Evolutionary conservation across 2,888 invertebrate species (phyloP), one percentile per base, ranked within the genome.

Genomic region (Chrysomela aeneicollis): DNA sequence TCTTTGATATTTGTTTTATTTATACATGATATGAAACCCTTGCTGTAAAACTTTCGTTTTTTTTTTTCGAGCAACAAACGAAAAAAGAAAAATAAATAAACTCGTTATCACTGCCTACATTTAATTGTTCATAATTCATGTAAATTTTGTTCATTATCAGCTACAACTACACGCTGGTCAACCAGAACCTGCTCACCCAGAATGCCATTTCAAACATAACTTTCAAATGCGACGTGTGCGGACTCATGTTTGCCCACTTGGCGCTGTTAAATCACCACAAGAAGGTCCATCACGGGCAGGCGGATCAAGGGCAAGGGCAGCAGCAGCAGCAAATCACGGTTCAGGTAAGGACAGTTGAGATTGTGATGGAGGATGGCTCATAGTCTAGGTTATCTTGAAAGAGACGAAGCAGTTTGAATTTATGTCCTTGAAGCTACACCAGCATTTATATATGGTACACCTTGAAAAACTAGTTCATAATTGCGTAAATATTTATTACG

Each of bases 201-300:
- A 91, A 90, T 76, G 88, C 90, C 62, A 90, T 91, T 78, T 89
- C 92, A 15, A 93, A 92, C 78, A 92, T 93, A 22, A 92, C 92
- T 73, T 94, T 93, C 81, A 94, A 94, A 83, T 94, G 94, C 82
- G 94, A 94, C 82, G 91, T 93, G 8, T 94, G 94, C 78, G 93
- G 93, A 50, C 84, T 93, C 66, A 93, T 93, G 86, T 94, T 94
- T 81, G 91, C 92, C 0, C 93, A 94, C 79, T 86, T 93, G 69
- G 89, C 92, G 52, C 82, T 93, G 63, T 83, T 94, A n/a, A 93
- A 92, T 83, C 92, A 94, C 77, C 94, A 94, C 82, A 94, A 94
- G 84, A 87, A 93, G 72, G 90, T 92, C 77, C 93, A 93, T 79
- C 88, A 89, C 64, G 87, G 87, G 73, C 88, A 86, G 74, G 86